These are phyloP conservation scores for Microctenopoma lineatum DNA, from an alignment of 2,797 vertebrate species.

Conservation along the genomic window DNA sequence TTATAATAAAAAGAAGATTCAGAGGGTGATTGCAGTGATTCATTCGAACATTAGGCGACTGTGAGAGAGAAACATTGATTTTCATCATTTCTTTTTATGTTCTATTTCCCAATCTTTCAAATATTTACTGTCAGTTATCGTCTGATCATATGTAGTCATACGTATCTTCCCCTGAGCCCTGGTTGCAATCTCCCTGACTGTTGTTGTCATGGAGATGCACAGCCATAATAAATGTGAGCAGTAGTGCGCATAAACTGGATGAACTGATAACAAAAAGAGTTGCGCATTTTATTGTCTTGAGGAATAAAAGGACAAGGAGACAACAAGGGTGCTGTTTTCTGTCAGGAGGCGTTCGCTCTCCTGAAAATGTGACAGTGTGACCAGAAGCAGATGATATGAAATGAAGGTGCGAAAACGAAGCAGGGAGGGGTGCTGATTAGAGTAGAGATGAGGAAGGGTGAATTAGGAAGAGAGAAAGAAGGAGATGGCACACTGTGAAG, in stretches of 20 bases:
- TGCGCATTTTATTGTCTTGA: constrained; percentile 3
- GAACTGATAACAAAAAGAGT: constrained; percentile 10
- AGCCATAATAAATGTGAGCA: constrained; percentile 37
- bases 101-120: not conserved
- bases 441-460: constrained; percentile 16
- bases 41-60: not conserved
- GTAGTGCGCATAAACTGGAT: constrained; percentile 8
- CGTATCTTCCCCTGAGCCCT: constrained; percentile 26
- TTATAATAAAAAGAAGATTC: not conserved
- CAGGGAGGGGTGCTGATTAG: constrained; percentile 60
- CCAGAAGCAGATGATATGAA: constrained; percentile 42
- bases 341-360: not conserved
- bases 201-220: constrained; percentile 70
- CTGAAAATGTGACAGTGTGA: constrained; percentile 5
- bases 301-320: constrained; percentile 7
- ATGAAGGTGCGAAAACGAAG: constrained; percentile 46
- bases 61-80: not conserved
- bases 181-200: constrained; percentile 31
- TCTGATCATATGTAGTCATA: constrained; percentile 10
- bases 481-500: constrained; percentile 24
- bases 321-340: constrained; percentile 5
- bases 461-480: constrained; percentile 14
- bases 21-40: not conserved
- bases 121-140: constrained; percentile 6
- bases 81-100: not conserved